Evolutionary conservation across 2,888 invertebrate genomes (phyloP).

Genomic region (Hyposoter didymator): DNA sequence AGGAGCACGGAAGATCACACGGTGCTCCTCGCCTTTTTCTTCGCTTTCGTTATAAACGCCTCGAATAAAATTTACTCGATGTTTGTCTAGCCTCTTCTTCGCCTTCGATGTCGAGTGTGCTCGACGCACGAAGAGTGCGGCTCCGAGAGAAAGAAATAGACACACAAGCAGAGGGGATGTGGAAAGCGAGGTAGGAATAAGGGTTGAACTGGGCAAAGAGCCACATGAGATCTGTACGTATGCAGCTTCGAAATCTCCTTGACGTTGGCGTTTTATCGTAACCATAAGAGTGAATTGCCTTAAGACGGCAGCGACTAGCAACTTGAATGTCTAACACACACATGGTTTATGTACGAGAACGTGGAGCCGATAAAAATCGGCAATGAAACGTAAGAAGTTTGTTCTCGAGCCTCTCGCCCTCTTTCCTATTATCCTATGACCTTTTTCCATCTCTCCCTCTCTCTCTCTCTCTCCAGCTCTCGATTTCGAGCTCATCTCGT

Average conservation of each 20-base stretch:
- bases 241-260: conserved; percentile 40
- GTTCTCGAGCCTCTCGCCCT: conserved; percentile 62
- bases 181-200: conserved; percentile 26
- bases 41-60: conserved; percentile 33
- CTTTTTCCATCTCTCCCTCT: conserved; percentile 8
- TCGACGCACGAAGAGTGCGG: conserved; percentile 27
- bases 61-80: conserved; percentile 62
- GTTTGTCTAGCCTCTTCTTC: conserved; percentile 13
- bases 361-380: conserved; percentile 78
- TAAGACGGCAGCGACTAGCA: conserved; percentile 47
- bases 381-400: conserved; percentile 78
- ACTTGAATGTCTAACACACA: conserved; percentile 45
- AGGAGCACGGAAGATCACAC: conserved; percentile 1
- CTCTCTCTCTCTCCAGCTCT: conserved; percentile 26
- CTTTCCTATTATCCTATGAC: conserved; percentile 23
- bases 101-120: conserved; percentile 53
- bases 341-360: conserved; percentile 73
- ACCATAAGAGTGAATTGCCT: conserved; percentile 65
- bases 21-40: conserved; percentile 2
- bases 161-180: neutral
- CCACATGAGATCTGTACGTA: neutral
- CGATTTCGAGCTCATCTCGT: conserved; percentile 63
- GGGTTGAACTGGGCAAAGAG: conserved; percentile 42
- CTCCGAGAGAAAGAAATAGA: conserved; percentile 3
- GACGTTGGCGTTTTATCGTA: conserved; percentile 58